Evolutionary conservation across 2,797 vertebrate species (phyloP).

Genomic region (Loris lydekkerianus): DNA sequence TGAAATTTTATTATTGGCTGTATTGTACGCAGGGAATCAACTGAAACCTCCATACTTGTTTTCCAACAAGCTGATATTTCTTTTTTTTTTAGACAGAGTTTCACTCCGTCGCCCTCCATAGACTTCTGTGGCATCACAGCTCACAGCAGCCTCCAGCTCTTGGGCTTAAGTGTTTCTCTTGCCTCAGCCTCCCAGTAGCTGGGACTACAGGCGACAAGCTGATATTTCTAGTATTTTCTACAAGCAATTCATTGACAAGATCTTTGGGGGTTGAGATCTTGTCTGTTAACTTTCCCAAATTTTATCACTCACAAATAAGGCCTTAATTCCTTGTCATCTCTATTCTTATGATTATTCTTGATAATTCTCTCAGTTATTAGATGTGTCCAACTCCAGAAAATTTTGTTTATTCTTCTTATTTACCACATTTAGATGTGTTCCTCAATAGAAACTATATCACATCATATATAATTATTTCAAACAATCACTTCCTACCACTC

Average conservation of each 20-base stretch:
- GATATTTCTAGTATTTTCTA: slow-evolving; percentile 20
- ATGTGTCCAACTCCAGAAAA: slow-evolving; percentile 6
- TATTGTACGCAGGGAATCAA: neutral
- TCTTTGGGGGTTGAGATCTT: neutral
- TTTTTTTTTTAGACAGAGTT: neutral
- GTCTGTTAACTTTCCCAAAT: slow-evolving; percentile 16
- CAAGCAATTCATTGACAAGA: neutral
- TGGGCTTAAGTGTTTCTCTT: too few species aligned
- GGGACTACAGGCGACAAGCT: neutral
- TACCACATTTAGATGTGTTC: neutral
- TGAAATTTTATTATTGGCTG: slow-evolving; percentile 31
- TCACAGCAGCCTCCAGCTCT: too few species aligned
- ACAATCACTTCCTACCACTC: neutral
- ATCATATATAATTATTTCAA: neutral
- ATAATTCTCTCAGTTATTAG: slow-evolving; percentile 17
- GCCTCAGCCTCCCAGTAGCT: too few species aligned
- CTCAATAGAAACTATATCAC: neutral
- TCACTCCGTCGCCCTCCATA: too few species aligned
- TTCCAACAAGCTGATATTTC: slow-evolving; percentile 42
- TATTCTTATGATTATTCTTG: slow-evolving; percentile 14
- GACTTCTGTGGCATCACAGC: too few species aligned
- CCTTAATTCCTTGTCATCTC: neutral
- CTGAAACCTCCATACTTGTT: neutral
- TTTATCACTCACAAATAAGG: slow-evolving; percentile 23
- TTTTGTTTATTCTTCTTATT: slow-evolving; percentile 6